Evolutionary conservation across 2,113 vertebrate species (phyloP), one percentile per base, ranked within the genome.

Genomic region (Tympanuchus pallidicinctus): DNA sequence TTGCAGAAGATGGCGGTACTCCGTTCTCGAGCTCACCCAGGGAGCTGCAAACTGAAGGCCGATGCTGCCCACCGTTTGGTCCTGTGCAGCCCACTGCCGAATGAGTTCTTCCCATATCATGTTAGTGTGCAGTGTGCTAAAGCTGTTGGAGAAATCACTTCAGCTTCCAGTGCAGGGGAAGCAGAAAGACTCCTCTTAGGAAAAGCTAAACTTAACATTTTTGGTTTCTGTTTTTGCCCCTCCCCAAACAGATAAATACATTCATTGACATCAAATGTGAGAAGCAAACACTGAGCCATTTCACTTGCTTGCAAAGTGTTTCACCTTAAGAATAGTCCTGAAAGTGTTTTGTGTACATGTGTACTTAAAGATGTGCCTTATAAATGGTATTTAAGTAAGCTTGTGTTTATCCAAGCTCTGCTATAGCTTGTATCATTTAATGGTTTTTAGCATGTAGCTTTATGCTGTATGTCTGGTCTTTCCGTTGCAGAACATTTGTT

Each of bases 11-110:
- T 91, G 87, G 87, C 87, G 34, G 85, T 69, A 17, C 21, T 50
- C 4, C 5, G 0, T 75, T 21, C 69, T 60, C 47, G 2, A 3
- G 28, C 24, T 82, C 22, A 0, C 59, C 3, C 0, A 2, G 56
- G 66, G 52, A 84, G 8, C 11, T 8, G 1, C 59, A 30, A 40
- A 48, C 48, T 79, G 3, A 15, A 28, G 60, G 64, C 38, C 43
- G 27, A 24, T 74, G 34, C 52, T 85, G 57, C 60, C 30, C 40
- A 2, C 45, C 4, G 0, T 30, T 57, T 32, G 61, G 27, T 52
- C 30, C 50, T 42, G 36, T 10, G 4, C 24, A 30, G 17, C 66
- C 45, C 54, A 0, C 36, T 47, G 30, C 84, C 20, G 12, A 3
- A 1, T 18, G 57, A 32, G 38, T 47, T 71, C 3, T 38, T 7